Conservation (phyloP, 2,888 invertebrate species). For the Coleophora deauratella region DNA sequence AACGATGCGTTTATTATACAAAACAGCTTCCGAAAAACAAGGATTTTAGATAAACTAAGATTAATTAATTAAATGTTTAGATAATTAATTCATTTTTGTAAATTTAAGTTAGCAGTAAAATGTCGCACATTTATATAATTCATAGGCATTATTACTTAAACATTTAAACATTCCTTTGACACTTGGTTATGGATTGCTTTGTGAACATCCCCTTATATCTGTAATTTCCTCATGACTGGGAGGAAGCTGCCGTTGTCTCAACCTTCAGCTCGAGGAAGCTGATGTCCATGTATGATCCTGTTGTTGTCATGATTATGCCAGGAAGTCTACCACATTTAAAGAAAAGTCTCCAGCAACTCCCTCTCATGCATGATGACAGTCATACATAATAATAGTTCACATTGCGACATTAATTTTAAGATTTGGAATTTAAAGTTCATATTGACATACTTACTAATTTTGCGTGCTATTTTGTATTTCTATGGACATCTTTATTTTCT, state of each 20-base stretch:
- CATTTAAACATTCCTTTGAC: conserved; percentile 72
- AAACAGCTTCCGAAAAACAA: conserved; percentile 65
- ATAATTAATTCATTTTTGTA: conserved; percentile 66
- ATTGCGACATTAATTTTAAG: conserved; percentile 61
- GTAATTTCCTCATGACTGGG: neutral
- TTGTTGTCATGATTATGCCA: too few relatives aligned
- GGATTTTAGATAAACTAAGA: conserved; percentile 63
- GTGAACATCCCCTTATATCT: conserved; percentile 28
- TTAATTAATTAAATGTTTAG: conserved; percentile 55
- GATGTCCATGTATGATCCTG: too few relatives aligned
- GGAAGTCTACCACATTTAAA: too few relatives aligned
- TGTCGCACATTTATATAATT: conserved; percentile 65
- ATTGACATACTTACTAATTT: conserved; percentile 56
- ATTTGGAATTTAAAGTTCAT: conserved; percentile 62
- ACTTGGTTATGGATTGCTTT: conserved; percentile 56
- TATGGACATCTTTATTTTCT: conserved; percentile 55
- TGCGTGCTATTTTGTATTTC: conserved; percentile 63
- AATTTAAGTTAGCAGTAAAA: conserved; percentile 72
- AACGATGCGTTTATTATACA: conserved; percentile 56
- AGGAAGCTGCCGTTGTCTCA: too few relatives aligned
- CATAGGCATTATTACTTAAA: conserved; percentile 74
- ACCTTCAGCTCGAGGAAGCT: too few relatives aligned
- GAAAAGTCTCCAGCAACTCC: too few relatives aligned
- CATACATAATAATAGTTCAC: conserved; percentile 26
- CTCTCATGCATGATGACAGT: too few relatives aligned